These are phyloP conservation scores for Thera obeliscata DNA, from an alignment of 2,888 invertebrate species.

Conservation along the genomic window DNA sequence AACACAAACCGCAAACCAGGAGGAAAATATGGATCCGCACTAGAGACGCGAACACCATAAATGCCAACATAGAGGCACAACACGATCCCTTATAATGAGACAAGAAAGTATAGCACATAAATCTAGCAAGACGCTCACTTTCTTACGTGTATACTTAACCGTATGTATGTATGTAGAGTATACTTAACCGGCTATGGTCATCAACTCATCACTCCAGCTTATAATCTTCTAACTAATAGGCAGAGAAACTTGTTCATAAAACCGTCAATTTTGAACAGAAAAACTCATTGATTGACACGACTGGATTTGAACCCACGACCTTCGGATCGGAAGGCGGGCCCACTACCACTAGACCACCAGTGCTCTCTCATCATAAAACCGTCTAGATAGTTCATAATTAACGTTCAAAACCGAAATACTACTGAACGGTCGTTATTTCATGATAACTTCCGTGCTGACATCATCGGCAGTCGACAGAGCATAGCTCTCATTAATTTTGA, in stretches of 20 bases:
- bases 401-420: slow-evolving; percentile 20
- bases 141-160: slow-evolving; percentile 17
- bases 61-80: slow-evolving; percentile 48
- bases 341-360: too few species aligned
- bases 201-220: slow-evolving; percentile 20
- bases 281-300: too few species aligned
- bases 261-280: too few species aligned
- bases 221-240: background rate
- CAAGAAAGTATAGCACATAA: slow-evolving; percentile 56
- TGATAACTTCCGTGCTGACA: slow-evolving; percentile 42
- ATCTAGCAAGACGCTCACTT: slow-evolving; percentile 38
- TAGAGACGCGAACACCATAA: slow-evolving; percentile 46
- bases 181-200: slow-evolving; percentile 11
- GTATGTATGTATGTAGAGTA: too few species aligned
- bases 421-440: slow-evolving; percentile 32
- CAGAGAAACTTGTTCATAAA: too few species aligned
- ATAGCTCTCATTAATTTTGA: slow-evolving; percentile 42
- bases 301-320: too few species aligned
- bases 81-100: slow-evolving; percentile 51
- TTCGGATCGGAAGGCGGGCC: too few species aligned
- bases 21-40: slow-evolving; percentile 53
- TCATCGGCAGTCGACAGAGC: slow-evolving; percentile 40
- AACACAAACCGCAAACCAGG: slow-evolving; percentile 42
- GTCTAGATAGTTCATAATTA: slow-evolving; percentile 24
- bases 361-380: background rate